These are phyloP conservation scores for Aphelenchoides fujianensis DNA, from an alignment of 1,140 invertebrate species.

Conservation along the genomic window DNA sequence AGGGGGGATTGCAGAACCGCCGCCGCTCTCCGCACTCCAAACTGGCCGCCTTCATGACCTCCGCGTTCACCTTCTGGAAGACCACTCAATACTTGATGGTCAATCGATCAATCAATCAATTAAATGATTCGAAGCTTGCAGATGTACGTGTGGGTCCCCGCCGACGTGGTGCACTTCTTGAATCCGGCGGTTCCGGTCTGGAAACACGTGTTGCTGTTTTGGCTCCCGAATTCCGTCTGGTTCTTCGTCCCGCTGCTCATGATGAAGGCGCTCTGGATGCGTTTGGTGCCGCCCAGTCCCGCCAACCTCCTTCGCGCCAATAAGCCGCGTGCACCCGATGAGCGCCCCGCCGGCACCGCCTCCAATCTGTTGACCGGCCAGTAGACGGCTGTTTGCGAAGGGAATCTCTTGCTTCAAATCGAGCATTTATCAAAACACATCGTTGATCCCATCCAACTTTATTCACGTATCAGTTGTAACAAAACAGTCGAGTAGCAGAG, in stretches of 20 bases:
- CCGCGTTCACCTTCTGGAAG: slow-evolving; percentile 16
- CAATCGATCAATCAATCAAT: too few species aligned
- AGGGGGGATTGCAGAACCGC: neutral
- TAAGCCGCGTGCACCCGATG: neutral
- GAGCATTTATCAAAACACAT: too few species aligned
- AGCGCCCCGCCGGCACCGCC: neutral
- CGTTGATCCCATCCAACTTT: too few species aligned
- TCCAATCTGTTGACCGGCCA: neutral
- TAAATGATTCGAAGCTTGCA: too few species aligned
- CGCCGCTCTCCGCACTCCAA: neutral
- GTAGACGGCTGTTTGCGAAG: too few species aligned
- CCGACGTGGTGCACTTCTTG: neutral
- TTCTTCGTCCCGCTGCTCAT: neutral
- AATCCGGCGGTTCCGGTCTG: neutral
- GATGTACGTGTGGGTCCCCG: neutral
- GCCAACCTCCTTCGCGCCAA: neutral
- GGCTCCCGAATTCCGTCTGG: neutral
- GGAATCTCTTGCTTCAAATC: too few species aligned
- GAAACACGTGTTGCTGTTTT: neutral
- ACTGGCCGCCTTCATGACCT: slow-evolving; percentile 8
- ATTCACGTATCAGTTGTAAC: too few species aligned
- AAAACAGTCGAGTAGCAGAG: too few species aligned
- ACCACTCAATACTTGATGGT: neutral
- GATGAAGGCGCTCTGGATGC: neutral
- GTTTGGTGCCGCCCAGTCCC: neutral